Base-by-base conservation (phyloP, 2,797 vertebrate genomes). In the Oreochromis mossambicus region DNA sequence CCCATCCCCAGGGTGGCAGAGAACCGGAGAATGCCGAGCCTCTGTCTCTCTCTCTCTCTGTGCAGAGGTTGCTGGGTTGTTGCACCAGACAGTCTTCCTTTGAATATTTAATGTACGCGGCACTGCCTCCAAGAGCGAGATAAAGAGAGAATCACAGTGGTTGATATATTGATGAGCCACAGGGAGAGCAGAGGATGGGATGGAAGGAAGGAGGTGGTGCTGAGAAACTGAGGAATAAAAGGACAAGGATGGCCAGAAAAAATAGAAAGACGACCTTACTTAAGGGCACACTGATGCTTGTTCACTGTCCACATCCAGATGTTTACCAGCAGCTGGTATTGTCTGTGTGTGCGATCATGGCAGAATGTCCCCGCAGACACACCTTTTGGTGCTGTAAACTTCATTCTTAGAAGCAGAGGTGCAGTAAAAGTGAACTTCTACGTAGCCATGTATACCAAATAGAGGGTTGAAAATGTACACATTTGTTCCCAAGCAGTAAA, bases 21-120 rank as follows among this genome's bases (percentile, higher is more conserved):
- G 52, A 82, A 14, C 87, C 17, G 54, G 78, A 61, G 82, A 73
- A 51, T 29, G 61, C 46, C 14, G 11, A 50, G 66, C 75, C 24
- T 48, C 32, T 43, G 26, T 34, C 17, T 61, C 68, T 83, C 55
- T 2, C 83, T 70, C 81, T 80, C 66, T 82, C 63, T 29, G 66
- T 46, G 78, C 83, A 88, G 87, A 88, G 88, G 91, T 93, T 95
- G 92, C 92, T 61, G 84, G 86, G 83, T 84, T 92, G 92, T 95
- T 95, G 93, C 94, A 92, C 84, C 86, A 96, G 93, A 94, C 87
- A 8, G 84, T 80, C 87, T 92, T 83, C 78, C 87, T 92, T 89
- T 96, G 94, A 96, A 97, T 96, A 95, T 96, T 97, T 96, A 86
- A 96, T 96, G 94, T 84, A 76, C 83, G 56, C 63, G 6, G 73